Evolutionary conservation across 2,797 vertebrate genomes (phyloP).

Genomic region (Girardinus metallicus): DNA sequence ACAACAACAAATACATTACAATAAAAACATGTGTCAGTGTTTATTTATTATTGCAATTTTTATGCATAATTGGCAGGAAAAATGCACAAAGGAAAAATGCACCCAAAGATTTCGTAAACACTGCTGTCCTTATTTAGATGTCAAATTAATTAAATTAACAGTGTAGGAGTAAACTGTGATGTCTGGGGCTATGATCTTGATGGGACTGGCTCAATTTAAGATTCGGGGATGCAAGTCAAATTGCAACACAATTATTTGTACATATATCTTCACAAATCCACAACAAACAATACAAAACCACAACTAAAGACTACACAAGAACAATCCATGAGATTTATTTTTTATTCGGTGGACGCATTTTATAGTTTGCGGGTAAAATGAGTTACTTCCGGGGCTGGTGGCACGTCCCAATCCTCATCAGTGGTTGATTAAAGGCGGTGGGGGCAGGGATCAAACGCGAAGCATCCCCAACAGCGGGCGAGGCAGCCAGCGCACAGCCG

Average conservation of each 20-base stretch:
- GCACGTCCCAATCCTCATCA: constrained; percentile 76
- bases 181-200: constrained; percentile 43
- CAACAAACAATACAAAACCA: accelerated
- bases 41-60: background rate
- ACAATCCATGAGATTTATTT: accelerated
- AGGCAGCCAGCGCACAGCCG: constrained; percentile 21
- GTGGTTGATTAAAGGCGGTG: constrained; percentile 72
- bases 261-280: background rate
- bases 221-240: constrained; percentile 46
- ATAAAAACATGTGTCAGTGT: too few species aligned
- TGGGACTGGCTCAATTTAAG: constrained; percentile 53
- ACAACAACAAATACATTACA: background rate
- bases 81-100: background rate
- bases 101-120: background rate
- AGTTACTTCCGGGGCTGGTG: constrained; percentile 71
- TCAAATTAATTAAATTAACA: background rate
- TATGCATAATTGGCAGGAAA: background rate
- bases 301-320: background rate
- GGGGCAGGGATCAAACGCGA: constrained; percentile 72
- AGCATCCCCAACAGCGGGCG: constrained; percentile 49
- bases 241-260: background rate
- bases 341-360: background rate
- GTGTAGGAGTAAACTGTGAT: background rate
- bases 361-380: constrained; percentile 16
- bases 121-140: background rate